These are phyloP conservation scores for Gambusia affinis DNA, from an alignment of 2,113 vertebrate genomes.

Conservation along the genomic window DNA sequence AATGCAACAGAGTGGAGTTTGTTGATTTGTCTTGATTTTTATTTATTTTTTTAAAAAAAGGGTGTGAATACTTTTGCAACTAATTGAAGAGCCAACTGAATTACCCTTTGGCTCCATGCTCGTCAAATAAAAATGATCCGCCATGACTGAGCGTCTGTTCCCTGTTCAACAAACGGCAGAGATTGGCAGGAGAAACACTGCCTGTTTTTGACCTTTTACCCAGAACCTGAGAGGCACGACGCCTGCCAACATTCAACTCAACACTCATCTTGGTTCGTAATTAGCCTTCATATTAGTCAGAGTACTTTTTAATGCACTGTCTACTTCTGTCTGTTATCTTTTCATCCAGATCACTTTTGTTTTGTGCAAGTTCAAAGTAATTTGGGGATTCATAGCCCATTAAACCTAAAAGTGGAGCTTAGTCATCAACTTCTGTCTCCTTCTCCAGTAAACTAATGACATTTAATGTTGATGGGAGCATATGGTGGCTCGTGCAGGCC, in stretches of 20 bases:
- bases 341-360: background rate
- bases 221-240: conserved; percentile 43
- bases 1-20: background rate
- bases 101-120: conserved; percentile 31
- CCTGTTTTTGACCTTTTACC: conserved; percentile 37
- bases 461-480: conserved; percentile 35
- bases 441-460: conserved; percentile 46
- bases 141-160: conserved; percentile 17
- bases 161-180: conserved; percentile 17
- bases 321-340: background rate
- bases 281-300: conserved; percentile 5
- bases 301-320: background rate
- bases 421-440: conserved; percentile 25
- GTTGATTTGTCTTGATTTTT: background rate
- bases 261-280: background rate
- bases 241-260: conserved; percentile 2
- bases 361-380: conserved; percentile 14
- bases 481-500: conserved; percentile 46
- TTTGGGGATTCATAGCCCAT: conserved; percentile 24
- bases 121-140: conserved; percentile 17
- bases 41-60: background rate
- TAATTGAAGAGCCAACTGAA: conserved; percentile 19
- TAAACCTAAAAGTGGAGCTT: conserved; percentile 43
- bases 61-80: background rate
- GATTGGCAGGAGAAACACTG: conserved; percentile 60